Evolutionary conservation across 2,888 invertebrate species (phyloP).

Genomic region (Brachyopa scutellaris): DNA sequence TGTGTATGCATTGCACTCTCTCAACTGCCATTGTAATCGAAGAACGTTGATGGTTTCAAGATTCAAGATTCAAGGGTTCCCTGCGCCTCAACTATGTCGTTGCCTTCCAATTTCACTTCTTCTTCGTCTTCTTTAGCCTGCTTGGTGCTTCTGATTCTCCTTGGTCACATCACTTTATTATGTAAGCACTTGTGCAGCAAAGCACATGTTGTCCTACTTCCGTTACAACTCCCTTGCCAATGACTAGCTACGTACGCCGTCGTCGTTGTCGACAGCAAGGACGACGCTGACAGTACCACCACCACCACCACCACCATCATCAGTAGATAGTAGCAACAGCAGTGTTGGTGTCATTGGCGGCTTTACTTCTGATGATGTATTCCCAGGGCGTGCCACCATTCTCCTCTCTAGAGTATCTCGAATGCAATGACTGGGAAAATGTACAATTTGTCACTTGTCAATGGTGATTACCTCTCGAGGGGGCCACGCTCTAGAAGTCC

Average conservation of each 20-base stretch:
- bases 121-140: not conserved
- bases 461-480: slow-evolving; percentile 67
- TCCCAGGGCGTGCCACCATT: slow-evolving; percentile 22
- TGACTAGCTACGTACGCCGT: slow-evolving; percentile 32
- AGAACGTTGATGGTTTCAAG: slow-evolving; percentile 29
- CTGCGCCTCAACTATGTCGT: not conserved
- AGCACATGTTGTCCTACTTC: slow-evolving; percentile 65
- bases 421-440: slow-evolving; percentile 66
- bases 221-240: slow-evolving; percentile 63
- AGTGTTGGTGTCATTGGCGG: slow-evolving; percentile 43
- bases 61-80: slow-evolving; percentile 29
- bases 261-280: not conserved
- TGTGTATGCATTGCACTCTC: slow-evolving; percentile 26
- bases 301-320: too few species aligned
- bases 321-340: not conserved
- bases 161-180: slow-evolving; percentile 57
- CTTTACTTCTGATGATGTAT: slow-evolving; percentile 47
- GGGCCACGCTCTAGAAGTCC: slow-evolving; percentile 7
- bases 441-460: slow-evolving; percentile 70
- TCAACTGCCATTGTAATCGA: slow-evolving; percentile 50
- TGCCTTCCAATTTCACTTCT: not conserved
- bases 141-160: slow-evolving; percentile 12
- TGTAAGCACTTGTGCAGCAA: slow-evolving; percentile 61
- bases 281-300: slow-evolving; percentile 6
- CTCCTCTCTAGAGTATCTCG: slow-evolving; percentile 10